Evolutionary conservation across 2,797 vertebrate genomes (phyloP).

Genomic region (Halcyon badia): DNA sequence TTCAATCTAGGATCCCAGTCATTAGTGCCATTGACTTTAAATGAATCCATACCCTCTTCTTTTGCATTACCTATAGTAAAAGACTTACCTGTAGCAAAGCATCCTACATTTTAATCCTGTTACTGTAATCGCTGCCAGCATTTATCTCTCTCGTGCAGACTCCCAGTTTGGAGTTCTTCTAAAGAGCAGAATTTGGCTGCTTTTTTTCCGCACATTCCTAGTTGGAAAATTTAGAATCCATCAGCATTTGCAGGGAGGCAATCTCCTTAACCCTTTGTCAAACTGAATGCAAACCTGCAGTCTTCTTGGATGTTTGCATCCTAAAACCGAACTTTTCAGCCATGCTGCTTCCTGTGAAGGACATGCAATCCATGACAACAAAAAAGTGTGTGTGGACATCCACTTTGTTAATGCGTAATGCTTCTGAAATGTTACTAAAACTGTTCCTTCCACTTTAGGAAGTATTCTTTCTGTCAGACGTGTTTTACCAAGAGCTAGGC

Average conservation of each 20-base stretch:
- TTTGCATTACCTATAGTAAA: slow-evolving; percentile 56
- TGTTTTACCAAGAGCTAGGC: not conserved
- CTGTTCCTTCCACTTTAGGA: not conserved
- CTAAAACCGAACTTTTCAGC: not conserved
- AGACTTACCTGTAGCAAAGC: slow-evolving; percentile 63
- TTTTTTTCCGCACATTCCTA: slow-evolving; percentile 74
- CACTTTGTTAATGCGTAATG: not conserved
- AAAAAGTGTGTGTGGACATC: not conserved
- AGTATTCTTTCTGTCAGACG: not conserved
- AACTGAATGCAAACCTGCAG: slow-evolving; percentile 34
- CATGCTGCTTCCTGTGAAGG: not conserved
- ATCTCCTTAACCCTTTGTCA: slow-evolving; percentile 76
- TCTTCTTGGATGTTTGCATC: not conserved
- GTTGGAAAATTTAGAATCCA: slow-evolving; percentile 68
- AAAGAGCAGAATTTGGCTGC: slow-evolving; percentile 83
- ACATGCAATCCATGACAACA: not conserved
- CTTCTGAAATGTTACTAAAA: not conserved
- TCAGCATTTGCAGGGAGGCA: slow-evolving; percentile 71
- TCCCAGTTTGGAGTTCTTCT: slow-evolving; percentile 85
- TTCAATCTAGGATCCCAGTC: not conserved
- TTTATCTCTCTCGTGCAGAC: slow-evolving; percentile 90
- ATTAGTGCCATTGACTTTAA: slow-evolving; percentile 37
- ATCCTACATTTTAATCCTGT: slow-evolving; percentile 80
- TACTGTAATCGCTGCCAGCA: slow-evolving; percentile 85
- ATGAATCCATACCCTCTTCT: slow-evolving; percentile 40